Evolutionary conservation across 1,140 invertebrate species (phyloP).

Genomic region (Dreissena polymorpha): DNA sequence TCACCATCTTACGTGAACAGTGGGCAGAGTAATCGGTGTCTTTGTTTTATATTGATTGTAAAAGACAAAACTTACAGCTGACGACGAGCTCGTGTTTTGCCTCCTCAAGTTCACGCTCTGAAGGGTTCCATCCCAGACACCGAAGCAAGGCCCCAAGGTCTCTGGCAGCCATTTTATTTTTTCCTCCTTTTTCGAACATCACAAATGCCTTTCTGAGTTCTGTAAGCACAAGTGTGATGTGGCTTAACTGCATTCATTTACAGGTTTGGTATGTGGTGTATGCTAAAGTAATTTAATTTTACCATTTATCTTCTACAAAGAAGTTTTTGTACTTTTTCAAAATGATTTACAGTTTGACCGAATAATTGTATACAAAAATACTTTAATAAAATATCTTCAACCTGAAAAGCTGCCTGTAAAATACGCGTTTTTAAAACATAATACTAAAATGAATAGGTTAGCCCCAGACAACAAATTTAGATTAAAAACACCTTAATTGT

Average conservation of each 20-base stretch:
- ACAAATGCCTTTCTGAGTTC: slow-evolving; percentile 67
- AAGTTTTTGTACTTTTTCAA: not conserved
- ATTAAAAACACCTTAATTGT: too few relatives aligned
- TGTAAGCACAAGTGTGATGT: slow-evolving; percentile 41
- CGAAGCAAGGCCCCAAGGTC: slow-evolving; percentile 66
- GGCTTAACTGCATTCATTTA: not conserved
- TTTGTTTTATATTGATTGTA: not conserved
- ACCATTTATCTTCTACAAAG: not conserved
- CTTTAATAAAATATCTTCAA: too few relatives aligned
- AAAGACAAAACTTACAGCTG: slow-evolving; percentile 52
- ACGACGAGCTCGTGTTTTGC: slow-evolving; percentile 68
- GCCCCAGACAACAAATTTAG: too few relatives aligned
- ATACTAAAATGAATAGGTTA: too few relatives aligned
- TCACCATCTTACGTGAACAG: too few relatives aligned
- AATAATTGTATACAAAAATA: too few relatives aligned
- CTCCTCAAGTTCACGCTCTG: slow-evolving; percentile 69
- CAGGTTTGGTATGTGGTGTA: not conserved
- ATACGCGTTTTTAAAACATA: too few relatives aligned
- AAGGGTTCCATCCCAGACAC: slow-evolving; percentile 69
- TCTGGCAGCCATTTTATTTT: slow-evolving; percentile 63
- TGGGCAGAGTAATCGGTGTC: too few relatives aligned
- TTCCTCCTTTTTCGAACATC: slow-evolving; percentile 70
- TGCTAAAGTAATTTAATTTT: not conserved
- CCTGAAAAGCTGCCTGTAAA: too few relatives aligned
- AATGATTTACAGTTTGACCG: not conserved